These are phyloP conservation scores for Anabacerthia variegaticeps DNA, from an alignment of 2,797 vertebrate genomes.

Conservation along the genomic window DNA sequence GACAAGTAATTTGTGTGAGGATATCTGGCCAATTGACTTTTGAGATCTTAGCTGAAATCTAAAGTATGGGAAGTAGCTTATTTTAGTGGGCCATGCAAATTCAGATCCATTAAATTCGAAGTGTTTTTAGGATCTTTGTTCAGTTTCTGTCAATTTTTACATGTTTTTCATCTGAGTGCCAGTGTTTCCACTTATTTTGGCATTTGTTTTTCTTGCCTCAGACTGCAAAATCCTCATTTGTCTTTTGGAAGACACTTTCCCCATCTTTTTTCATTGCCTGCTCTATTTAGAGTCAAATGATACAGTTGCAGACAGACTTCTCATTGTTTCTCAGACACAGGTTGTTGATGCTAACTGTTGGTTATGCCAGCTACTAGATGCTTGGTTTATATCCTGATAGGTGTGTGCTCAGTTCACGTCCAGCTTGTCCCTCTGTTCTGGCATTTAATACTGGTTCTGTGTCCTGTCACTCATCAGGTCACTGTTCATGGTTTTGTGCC, in stretches of 20 bases:
- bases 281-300: background rate
- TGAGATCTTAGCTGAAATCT: background rate
- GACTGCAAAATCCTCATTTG: background rate
- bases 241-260: background rate
- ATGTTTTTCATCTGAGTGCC: background rate
- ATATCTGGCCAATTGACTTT: background rate
- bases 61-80: background rate
- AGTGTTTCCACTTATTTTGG: background rate
- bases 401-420: background rate
- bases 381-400: background rate
- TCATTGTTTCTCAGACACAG: background rate
- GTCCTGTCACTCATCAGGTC: background rate
- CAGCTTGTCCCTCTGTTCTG: background rate
- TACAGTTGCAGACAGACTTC: background rate
- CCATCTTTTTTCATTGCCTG: background rate
- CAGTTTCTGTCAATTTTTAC: background rate
- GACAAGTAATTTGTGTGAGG: background rate
- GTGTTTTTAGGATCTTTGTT: background rate
- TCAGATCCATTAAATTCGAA: background rate
- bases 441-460: background rate
- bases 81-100: background rate
- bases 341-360: background rate
- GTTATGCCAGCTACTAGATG: background rate
- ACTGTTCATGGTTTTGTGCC: background rate
- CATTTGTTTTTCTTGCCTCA: background rate